Conservation (phyloP, 2,888 invertebrate genomes). For the Argynnis bischoffii region DNA sequence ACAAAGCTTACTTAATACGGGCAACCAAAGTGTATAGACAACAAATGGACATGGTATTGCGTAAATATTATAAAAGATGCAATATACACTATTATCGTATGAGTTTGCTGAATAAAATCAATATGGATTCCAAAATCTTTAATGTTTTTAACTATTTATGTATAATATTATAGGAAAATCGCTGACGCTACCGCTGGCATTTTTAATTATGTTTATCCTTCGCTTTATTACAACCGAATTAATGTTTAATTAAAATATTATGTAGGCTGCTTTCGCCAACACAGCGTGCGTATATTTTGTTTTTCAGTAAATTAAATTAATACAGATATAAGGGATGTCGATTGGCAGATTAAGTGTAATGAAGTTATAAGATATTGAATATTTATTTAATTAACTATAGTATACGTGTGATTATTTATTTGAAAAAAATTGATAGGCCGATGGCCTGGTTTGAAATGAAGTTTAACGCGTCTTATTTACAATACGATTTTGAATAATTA, state of each 20-base stretch:
- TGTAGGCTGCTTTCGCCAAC: conserved; percentile 35
- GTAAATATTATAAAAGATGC: not conserved
- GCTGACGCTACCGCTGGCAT: conserved; percentile 46
- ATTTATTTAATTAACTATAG: too few species aligned
- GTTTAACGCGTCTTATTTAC: too few species aligned
- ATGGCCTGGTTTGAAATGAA: too few species aligned
- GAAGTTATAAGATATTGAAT: conserved; percentile 7
- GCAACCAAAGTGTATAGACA: not conserved
- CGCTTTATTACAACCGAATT: conserved; percentile 51
- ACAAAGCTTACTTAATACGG: conserved; percentile 3
- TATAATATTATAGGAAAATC: conserved; percentile 40
- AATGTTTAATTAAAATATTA: conserved; percentile 54
- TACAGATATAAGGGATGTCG: conserved; percentile 16
- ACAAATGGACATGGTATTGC: not conserved
- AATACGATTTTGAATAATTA: too few species aligned
- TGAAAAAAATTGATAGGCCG: too few species aligned
- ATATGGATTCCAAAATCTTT: too few species aligned
- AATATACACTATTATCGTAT: too few species aligned
- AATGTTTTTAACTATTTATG: conserved; percentile 35
- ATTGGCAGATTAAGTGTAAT: conserved; percentile 10
- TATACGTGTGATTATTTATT: too few species aligned
- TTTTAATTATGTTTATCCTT: conserved; percentile 61
- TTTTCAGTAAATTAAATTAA: conserved; percentile 34
- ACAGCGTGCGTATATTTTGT: conserved; percentile 25
- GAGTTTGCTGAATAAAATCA: too few species aligned